phyloP scores from a whole-genome alignment of 2,888 invertebrate species.

The Melanostoma mellinum region DNA sequence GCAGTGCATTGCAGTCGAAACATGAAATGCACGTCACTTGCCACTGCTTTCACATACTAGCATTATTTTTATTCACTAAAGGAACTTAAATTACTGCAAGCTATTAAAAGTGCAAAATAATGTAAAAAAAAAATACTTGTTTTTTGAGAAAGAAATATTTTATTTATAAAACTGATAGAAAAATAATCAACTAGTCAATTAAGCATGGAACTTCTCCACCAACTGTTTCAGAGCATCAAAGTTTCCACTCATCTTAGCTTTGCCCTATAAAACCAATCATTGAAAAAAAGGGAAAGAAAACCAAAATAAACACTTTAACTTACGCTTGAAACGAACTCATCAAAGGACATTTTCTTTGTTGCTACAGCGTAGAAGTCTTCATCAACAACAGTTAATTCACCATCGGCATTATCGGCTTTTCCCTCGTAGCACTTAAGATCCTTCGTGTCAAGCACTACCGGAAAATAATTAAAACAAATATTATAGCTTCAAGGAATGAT shows the following conservation, averaged over 20 bases:
- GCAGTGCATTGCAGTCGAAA: too few relatives aligned
- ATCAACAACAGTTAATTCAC: constrained; percentile 78
- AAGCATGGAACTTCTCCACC: constrained; percentile 21
- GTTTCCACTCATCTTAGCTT: constrained; percentile 34
- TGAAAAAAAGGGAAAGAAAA: not conserved
- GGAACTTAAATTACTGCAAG: too few relatives aligned
- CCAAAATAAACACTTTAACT: not conserved
- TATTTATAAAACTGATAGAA: not conserved
- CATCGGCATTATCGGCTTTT: constrained; percentile 75
- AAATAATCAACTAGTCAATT: not conserved
- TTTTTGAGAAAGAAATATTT: too few relatives aligned
- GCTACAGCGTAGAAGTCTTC: constrained; percentile 76
- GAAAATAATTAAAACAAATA: not conserved
- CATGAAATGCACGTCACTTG: too few relatives aligned
- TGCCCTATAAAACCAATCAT: constrained; percentile 1
- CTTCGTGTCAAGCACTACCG: constrained; percentile 76
- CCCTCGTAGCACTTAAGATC: constrained; percentile 80
- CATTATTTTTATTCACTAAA: too few relatives aligned
- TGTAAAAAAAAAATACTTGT: too few relatives aligned
- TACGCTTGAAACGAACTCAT: constrained; percentile 23
- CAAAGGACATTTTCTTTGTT: constrained; percentile 21
- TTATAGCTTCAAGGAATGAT: not conserved
- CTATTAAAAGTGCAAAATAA: too few relatives aligned
- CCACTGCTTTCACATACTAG: too few relatives aligned
- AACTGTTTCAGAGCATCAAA: constrained; percentile 13